Percentiles rank a stretch among this genome's conserved stretches.
Conservation (phyloP, 2,888 invertebrate species). For the Hypomecis atomaria region DNA sequence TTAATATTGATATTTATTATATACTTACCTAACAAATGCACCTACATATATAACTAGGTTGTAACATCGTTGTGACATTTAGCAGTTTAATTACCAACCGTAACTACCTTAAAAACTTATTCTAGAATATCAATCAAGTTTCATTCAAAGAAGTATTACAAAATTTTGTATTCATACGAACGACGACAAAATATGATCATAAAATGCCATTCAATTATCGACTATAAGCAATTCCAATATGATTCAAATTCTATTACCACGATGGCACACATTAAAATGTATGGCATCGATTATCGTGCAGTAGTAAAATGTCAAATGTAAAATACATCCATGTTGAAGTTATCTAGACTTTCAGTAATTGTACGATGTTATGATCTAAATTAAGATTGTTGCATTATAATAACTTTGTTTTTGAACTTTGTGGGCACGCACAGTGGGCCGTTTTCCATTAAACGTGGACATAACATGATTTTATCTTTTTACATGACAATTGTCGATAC, state of each 20-base stretch:
- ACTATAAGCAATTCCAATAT: slow-evolving; percentile 1
- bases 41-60: too few relatives aligned
- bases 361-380: slow-evolving; percentile 4
- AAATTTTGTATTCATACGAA: neutral
- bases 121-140: too few relatives aligned
- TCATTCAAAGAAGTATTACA: neutral
- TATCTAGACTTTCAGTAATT: slow-evolving; percentile 17
- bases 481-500: slow-evolving; percentile 1
- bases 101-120: too few relatives aligned
- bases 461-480: neutral
- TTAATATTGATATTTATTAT: too few relatives aligned
- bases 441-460: neutral
- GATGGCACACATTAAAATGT: slow-evolving; percentile 22
- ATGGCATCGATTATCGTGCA: slow-evolving; percentile 18
- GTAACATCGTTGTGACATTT: too few relatives aligned
- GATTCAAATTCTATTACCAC: slow-evolving; percentile 17
- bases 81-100: too few relatives aligned
- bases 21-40: too few relatives aligned
- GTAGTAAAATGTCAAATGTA: slow-evolving; percentile 19
- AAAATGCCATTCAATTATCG: slow-evolving; percentile 8
- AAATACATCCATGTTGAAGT: slow-evolving; percentile 7
- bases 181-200: slow-evolving; percentile 6
- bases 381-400: neutral
- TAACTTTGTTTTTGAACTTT: neutral
- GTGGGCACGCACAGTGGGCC: neutral